Base-by-base conservation (phyloP, 2,797 vertebrate species). In the Aphelocoma californica region DNA sequence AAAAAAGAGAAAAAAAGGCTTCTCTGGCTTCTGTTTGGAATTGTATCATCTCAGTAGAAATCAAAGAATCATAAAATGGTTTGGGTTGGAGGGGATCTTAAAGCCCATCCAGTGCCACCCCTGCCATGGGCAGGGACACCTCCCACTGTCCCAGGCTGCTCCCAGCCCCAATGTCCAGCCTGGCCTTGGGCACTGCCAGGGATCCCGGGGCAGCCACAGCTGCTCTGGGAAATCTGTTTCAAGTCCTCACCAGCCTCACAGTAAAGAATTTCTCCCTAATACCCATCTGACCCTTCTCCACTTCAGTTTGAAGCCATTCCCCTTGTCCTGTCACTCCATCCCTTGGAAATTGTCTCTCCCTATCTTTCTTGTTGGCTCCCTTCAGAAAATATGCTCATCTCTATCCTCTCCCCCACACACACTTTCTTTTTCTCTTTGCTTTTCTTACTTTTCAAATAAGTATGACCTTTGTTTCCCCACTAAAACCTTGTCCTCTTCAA, bases 21-120 rank as follows among this genome's bases (percentile, higher is more conserved):
- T 79, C 16, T 78, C 38, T 58, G 10, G 36, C 23, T 85, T 89
- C 60, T 42, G 4, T 44, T 67, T 81, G 50, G 51, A 83, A 44
- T 21, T 56, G 2, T 3, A 18, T 50, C 14, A 82, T 5, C 20
- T 56, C 42, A 74, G 15, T 21, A 38, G 65, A 79, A 84, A 36
- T 17, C 4, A 57, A 14, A 44, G 18, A 29, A 51, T 11, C 28
- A 0, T 7, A 17, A 44, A 8, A 20, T 24, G 36, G 18, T 32
- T 26, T 78, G 57, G 21, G 34, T 18, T 42, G 36, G 12, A 57
- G 2, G 15, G 12, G 31, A 31, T 0, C 21, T 32, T 0, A 42
- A 32, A 44, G 3, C 1, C 1, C 53, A 10, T 2, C 45, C 38
- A 21, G 17, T 8, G 0, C 48, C 57, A 23, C 6, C 31, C 20